Evolutionary conservation across 2,888 invertebrate genomes (phyloP).

Genomic region (Chaetogeoica ovagalla): DNA sequence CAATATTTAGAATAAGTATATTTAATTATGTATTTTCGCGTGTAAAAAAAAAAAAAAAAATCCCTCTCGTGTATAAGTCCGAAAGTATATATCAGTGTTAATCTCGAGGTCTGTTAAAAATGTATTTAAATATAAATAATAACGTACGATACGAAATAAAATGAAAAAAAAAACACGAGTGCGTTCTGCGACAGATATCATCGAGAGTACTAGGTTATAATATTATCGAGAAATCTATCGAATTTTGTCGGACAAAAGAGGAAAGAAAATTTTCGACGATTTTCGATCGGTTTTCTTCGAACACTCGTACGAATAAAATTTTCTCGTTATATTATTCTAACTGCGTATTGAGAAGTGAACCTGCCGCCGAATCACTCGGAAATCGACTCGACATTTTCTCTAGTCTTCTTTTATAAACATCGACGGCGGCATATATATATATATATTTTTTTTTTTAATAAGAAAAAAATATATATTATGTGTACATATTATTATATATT

Average conservation of each 20-base stretch:
- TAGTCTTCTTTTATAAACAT: background rate
- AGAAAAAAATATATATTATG: no score
- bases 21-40: background rate
- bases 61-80: background rate
- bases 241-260: background rate
- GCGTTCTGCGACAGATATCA: background rate
- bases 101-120: background rate
- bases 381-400: background rate
- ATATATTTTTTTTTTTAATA: no score
- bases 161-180: background rate
- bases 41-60: background rate
- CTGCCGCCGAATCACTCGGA: no score
- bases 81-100: constrained; percentile 2
- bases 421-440: background rate
- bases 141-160: background rate
- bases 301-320: no score
- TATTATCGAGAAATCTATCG: no score
- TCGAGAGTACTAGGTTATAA: background rate
- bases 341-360: background rate
- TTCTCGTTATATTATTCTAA: background rate
- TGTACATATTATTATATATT: no score
- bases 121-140: background rate
- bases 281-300: constrained; percentile 1
- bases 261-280: background rate
- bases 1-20: background rate